Base-by-base conservation (phyloP, 2,113 vertebrate species). In the Hemiprocne comata region DNA sequence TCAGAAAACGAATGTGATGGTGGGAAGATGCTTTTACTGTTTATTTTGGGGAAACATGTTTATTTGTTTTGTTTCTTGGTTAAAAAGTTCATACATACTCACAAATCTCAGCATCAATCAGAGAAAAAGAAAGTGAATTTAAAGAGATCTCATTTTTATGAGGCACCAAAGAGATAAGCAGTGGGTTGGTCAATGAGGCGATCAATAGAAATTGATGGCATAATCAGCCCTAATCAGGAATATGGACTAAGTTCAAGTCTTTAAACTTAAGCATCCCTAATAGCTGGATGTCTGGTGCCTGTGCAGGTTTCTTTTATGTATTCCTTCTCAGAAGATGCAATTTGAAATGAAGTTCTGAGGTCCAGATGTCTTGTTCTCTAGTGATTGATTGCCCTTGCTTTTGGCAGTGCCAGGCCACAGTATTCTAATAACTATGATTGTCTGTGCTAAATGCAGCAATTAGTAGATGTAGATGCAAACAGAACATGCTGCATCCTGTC, bases 31-130 rank as follows among this genome's bases (percentile, higher is more conserved):
- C 13, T 8, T 78, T 84, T 44, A 12, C 4, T 73, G n/a, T 20
- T 17, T 51, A n/a, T 55, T 26, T 5, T 4, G 16, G 6, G 0
- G 0, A 44, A 44, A 24, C 7, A 4, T 2, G 3, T 50, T 24
- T 70, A 21, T 75, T 48, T 75, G 16, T 84, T 79, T 5, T 54
- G 3, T 50, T 67, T 48, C 17, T 48, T 78, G 25, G n/a, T 36
- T 48, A 61, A 72, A 67, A 69, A 44, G 18, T 40, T 65, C 5
- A n/a, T 53, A 11, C 13, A 78, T 81, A 33, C 25, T 75, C 55
- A 11, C 2, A 74, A 19, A 48, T 81, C 16, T 55, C 20, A 42
- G 6, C 25, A 38, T n/a, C 23, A 34, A 10, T 24, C 23, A 54
- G 54, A 73, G 24, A 53, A 85, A 75, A 93, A 31, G 0, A 36